Evolutionary conservation across 2,113 vertebrate genomes (phyloP), one percentile per base, ranked within the genome.

Genomic region (Coptodon bakossiorum): DNA sequence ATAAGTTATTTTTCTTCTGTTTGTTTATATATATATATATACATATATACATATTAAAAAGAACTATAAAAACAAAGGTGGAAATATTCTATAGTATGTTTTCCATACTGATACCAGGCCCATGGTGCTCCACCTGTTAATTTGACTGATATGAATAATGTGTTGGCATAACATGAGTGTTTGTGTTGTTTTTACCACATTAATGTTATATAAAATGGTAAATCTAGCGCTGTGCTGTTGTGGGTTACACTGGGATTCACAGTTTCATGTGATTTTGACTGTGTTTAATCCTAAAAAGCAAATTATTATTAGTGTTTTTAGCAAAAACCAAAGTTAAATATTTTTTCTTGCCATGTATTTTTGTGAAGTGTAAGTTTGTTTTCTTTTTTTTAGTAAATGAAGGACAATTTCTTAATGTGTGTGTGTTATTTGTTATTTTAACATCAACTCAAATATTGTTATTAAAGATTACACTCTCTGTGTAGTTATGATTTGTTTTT

Each of bases 1-100:
- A 73, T 91, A 89, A 91, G 90, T 89, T 91, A 90, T 53, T 45
- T 43, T 50, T 78, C 16, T 50, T 45, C 9, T 45, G 13, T 45
- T 45, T 43, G 22, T 16, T 45, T 43, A 66, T 43, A 71, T 43
- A 40, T n/a, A 52, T 63, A 40, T 43, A 71, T 36, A 24, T 54
- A 36, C n/a, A n/a, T n/a, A n/a, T n/a, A n/a, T n/a, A n/a, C n/a
- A n/a, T n/a, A n/a, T n/a, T 17, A 7, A 7, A 5, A 22, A 13
- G 43, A 66, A 24, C 10, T 52, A 7, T 63, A 57, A 16, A 71
- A 52, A 80, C 3, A 24, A 56, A 86, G 80, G 48, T 86, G 54
- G 88, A 68, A n/a, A 78, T 83, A 85, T 63, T 16, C 34, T 24
- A 87, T 40, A 73, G 43, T 34, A 29, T 56, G 34, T 86, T 71